These are phyloP conservation scores for Ormyrus thymus DNA, from an alignment of 2,888 invertebrate genomes.

Conservation along the genomic window DNA sequence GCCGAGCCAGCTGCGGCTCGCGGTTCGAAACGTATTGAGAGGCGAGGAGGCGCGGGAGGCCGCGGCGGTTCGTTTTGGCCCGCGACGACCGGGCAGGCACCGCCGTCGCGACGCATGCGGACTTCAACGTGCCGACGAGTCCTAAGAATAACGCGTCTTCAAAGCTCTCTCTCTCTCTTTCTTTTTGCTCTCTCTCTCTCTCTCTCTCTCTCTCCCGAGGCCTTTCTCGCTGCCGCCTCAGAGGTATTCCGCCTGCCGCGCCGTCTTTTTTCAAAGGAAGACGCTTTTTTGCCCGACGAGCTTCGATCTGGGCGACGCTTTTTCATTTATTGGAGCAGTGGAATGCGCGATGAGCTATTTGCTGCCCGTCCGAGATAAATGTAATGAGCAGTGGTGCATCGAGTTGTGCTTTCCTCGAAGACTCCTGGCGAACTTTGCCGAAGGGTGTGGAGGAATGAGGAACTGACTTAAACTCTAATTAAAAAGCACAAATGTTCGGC, in stretches of 20 bases:
- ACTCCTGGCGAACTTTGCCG: too few relatives aligned
- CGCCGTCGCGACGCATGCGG: constrained; percentile 63
- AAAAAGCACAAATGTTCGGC: too few relatives aligned
- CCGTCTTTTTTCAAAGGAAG: background rate
- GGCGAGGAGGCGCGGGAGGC: constrained; percentile 50
- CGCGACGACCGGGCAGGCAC: constrained; percentile 12
- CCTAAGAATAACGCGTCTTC: constrained; percentile 69
- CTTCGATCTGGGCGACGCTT: background rate
- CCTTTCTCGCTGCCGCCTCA: constrained; percentile 5
- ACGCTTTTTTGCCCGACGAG: background rate
- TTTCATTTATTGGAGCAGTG: background rate
- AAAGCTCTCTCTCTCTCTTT: constrained; percentile 26
- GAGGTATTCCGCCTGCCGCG: constrained; percentile 6
- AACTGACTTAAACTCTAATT: too few relatives aligned
- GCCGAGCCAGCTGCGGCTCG: constrained; percentile 77
- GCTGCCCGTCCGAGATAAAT: too few relatives aligned
- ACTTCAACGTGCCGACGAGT: constrained; percentile 16
- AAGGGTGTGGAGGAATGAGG: too few relatives aligned
- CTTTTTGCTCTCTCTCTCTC: background rate
- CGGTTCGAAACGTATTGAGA: constrained; percentile 75
- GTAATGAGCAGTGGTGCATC: too few relatives aligned
- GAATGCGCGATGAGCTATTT: background rate
- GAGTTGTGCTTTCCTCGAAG: too few relatives aligned
- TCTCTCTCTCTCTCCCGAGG: constrained; percentile 1
- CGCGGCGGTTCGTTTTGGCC: constrained; percentile 14